Evolutionary conservation across 2,797 vertebrate genomes (phyloP).

Genomic region (Ctenosaura bakeri): DNA sequence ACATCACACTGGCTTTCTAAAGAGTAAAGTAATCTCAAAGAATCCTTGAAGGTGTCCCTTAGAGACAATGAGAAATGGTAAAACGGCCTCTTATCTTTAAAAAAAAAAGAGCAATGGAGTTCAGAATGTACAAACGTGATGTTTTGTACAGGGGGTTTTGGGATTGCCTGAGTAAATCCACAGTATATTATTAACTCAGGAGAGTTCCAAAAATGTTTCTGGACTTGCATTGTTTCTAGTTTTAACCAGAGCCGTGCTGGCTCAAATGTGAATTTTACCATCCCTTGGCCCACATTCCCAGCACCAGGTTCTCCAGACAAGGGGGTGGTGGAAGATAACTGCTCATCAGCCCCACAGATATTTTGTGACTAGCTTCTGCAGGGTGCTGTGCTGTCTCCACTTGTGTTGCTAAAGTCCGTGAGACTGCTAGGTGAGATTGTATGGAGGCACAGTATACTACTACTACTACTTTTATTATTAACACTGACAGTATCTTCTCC

Average conservation of each 20-base stretch:
- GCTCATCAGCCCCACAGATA: not conserved
- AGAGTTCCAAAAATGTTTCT: not conserved
- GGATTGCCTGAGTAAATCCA: not conserved
- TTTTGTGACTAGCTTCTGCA: not conserved
- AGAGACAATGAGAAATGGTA: not conserved
- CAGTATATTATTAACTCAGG: not conserved
- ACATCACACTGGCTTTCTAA: too few relatives aligned
- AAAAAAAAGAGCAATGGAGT: not conserved
- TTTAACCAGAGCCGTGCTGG: not conserved
- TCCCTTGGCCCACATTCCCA: not conserved
- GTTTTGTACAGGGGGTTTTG: not conserved
- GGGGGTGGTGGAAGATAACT: not conserved
- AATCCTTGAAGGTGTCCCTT: not conserved
- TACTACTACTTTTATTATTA: too few relatives aligned
- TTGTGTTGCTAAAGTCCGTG: not conserved
- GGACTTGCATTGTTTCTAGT: not conserved
- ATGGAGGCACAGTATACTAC: not conserved
- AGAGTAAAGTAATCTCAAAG: not conserved
- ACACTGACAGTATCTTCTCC: not conserved
- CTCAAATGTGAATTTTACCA: not conserved
- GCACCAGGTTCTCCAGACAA: not conserved
- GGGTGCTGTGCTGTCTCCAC: not conserved
- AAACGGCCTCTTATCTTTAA: not conserved
- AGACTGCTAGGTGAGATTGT: not conserved
- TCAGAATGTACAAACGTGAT: not conserved